phyloP scores from a whole-genome alignment of 2,888 invertebrate species.

The Epistrophe eligans region DNA sequence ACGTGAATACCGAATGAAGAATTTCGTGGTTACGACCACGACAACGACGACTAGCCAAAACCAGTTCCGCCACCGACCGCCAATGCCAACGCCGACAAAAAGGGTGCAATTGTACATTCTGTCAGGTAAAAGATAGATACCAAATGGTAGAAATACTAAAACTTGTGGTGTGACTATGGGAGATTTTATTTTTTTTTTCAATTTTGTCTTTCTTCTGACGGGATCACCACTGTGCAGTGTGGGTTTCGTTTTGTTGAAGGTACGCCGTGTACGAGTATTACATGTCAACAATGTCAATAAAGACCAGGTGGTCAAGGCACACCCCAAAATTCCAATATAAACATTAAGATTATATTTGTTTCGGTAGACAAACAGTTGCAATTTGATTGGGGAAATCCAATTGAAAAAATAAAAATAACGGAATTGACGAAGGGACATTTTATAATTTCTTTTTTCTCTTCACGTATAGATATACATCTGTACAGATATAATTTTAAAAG shows the following conservation, averaged over 20 bases:
- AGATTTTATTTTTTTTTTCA: conserved; percentile 18
- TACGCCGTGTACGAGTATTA: background rate
- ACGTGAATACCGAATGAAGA: conserved; percentile 49
- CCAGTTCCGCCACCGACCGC: background rate
- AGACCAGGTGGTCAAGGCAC: conserved; percentile 66
- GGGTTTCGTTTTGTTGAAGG: conserved; percentile 31
- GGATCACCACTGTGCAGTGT: conserved; percentile 31
- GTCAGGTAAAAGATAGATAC: conserved; percentile 49
- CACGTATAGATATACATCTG: background rate
- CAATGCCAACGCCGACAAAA: conserved; percentile 10
- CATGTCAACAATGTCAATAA: conserved; percentile 59
- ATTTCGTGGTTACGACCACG: conserved; percentile 36
- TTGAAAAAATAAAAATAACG: conserved; percentile 19
- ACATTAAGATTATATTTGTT: conserved; percentile 66
- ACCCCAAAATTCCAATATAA: conserved; percentile 49
- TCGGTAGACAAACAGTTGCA: conserved; percentile 55
- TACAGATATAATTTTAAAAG: background rate
- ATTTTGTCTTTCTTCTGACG: conserved; percentile 24
- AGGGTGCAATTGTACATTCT: conserved; percentile 66
- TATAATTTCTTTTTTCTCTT: background rate
- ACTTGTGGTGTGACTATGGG: conserved; percentile 1
- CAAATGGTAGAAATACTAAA: background rate
- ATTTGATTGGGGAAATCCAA: conserved; percentile 54
- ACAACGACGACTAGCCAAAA: background rate
- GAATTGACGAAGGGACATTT: background rate